Base-by-base conservation (phyloP, 1,140 invertebrate species). In the Neodiprion virginianus region DNA sequence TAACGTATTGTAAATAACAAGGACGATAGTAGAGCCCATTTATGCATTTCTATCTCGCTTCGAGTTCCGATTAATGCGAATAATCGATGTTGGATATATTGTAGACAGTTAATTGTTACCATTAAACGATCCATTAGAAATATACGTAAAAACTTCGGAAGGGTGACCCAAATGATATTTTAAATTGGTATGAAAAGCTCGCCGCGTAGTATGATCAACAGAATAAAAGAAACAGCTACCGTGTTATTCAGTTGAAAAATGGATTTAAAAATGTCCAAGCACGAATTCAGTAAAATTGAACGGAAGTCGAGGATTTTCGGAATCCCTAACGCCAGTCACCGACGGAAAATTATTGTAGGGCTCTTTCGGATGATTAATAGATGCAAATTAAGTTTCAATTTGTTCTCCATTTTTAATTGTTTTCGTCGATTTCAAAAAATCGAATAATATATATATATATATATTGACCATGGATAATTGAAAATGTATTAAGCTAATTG, bases 401-500 rank as follows among this genome's bases (percentile, higher is more conserved):
- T 40, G 28, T 40, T 40, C 28, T 40, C 28, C 28, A 40, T 40
- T 40, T 40, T 5, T 40, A 40, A 40, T 40, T 40, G 28, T 40
- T 40, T 40, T 40, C 28, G 28, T 40, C 28, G 5, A 40, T 40
- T 40, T 40, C 28, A 40, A 40, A 40, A 40, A 40, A 40, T 40
- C 28, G 2, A 40, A 40, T 40, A 40, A 40, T 40, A 40, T 21
- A 21, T 21, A 21, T 21, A 21, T 21, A 21, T 21, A 40, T 40
- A 61, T 61, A 61, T 61, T 8, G 53, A 61, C 53, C 53, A 61
- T 17, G n/a, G 53, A 61, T 2, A 61, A 61, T 61, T 61, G 53
- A 61, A 61, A 17, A 61, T 61, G 53, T 71, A 53, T 78, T 76
- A 69, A 70, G 76, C 74, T 77, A 78, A 78, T 49, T 77, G 53